These are phyloP conservation scores for Aplysia californica DNA, from an alignment of 1,140 invertebrate species.

Conservation along the genomic window DNA sequence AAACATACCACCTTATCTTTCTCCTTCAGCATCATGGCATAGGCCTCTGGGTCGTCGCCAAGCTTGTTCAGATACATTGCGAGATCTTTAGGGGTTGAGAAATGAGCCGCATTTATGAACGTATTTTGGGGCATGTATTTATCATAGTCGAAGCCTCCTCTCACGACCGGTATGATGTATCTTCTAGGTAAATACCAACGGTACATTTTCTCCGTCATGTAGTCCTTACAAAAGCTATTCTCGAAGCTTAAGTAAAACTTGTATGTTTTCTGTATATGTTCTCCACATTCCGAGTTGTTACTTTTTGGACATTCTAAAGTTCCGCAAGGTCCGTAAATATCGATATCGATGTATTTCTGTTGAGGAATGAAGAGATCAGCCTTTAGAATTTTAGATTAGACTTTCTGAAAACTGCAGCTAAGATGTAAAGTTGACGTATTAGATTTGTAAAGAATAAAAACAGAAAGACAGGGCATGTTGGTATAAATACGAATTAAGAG, in stretches of 20 bases:
- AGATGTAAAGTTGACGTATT: too few relatives aligned
- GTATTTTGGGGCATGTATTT: conserved; percentile 75
- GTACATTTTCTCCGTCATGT: conserved; percentile 97
- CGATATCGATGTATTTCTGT: conserved; percentile 71
- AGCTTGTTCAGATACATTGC: conserved; percentile 70
- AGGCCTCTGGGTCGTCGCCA: conserved; percentile 53
- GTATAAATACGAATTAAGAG: too few relatives aligned
- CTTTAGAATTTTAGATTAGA: too few relatives aligned
- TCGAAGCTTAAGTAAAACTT: conserved; percentile 68
- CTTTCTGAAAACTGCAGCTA: too few relatives aligned
- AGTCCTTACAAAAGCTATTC: conserved; percentile 96
- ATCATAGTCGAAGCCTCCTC: conserved; percentile 73
- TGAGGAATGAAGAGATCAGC: too few relatives aligned
- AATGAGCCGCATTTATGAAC: conserved; percentile 74
- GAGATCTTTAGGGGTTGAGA: conserved; percentile 68
- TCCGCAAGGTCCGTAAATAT: conserved; percentile 75
- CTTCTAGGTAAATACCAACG: conserved; percentile 33
- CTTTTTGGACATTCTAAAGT: conserved; percentile 24
- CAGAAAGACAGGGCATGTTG: too few relatives aligned
- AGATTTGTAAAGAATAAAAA: too few relatives aligned
- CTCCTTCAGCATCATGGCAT: conserved; percentile 54
- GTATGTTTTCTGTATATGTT: conserved; percentile 27
- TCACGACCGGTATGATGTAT: conserved; percentile 78
- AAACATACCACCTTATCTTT: conserved; percentile 40
- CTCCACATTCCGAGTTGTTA: conserved; percentile 20